Base-by-base conservation (phyloP, 2,797 vertebrate genomes). In the Uromys caudimaculatus region DNA sequence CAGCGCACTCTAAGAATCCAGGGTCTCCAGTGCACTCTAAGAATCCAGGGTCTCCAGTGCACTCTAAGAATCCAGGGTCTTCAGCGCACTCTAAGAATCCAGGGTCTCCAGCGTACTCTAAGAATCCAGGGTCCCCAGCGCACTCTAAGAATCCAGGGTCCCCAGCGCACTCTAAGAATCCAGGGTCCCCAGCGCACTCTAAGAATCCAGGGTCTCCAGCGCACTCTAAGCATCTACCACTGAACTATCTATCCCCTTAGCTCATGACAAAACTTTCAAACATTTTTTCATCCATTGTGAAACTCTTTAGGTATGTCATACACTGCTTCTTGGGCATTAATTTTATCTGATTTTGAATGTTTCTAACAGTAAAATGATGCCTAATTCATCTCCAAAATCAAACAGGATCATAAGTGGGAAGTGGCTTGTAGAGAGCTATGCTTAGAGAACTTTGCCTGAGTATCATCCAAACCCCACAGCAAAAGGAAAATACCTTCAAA, bases 311-410 rank as follows among this genome's bases (percentile, higher is more conserved):
- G 90, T 67, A 44, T 50, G 27, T 56, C 47, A 92, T 47, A 86
- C 2, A 50, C 14, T 89, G 21, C 82, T 62, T 47, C 52, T 76
- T 76, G 14, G 91, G 8, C 29, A 92, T 52, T 86, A 85, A 88
- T 88, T 81, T 90, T 79, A 94, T n/a, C 73, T 94, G 24, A 94
- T 76, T 95, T 76, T 95, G 35, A 95, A 94, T 88, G 95, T 62
- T 73, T 60, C 21, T 60, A 95, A 94, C 12, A 92, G 87, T 94
- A n/a, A 97, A 89, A 96, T 95, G 27, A 87, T 82, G 23, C 7
- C 88, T 73, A 97, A 38, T 73, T 50, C 38, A 91, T n/a, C 29
- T 82, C 89, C 73, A 90, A 92, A 96, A 94, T 94, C 50, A 94
- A 94, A 83, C 32, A 32, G 44, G 41, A 94, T 41, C 52, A 60